These are phyloP conservation scores for Diadumene lineata DNA, from an alignment of 92 coral and sea anemone genomes.

Conservation along the genomic window DNA sequence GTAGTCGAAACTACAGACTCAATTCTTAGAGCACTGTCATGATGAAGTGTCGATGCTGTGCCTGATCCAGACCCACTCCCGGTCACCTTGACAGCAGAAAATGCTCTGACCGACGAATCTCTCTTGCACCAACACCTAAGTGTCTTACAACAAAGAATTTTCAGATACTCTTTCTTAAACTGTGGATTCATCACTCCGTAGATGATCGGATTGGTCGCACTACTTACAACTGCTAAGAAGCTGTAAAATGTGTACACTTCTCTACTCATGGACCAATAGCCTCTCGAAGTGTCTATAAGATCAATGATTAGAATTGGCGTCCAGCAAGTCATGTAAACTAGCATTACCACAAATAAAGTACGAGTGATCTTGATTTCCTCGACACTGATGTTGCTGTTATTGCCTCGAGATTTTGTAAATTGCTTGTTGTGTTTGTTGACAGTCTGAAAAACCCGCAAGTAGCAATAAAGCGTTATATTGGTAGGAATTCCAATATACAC, in stretches of 20 bases:
- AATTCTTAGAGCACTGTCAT: constrained; percentile 5
- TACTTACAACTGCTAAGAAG: constrained; percentile 40
- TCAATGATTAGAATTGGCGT: constrained; percentile 54
- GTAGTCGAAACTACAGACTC: constrained; percentile 3
- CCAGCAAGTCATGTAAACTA: constrained; percentile 52
- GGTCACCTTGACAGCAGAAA: neutral
- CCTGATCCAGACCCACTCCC: too few relatives aligned
- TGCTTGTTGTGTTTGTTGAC: constrained; percentile 37
- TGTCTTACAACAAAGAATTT: constrained; percentile 19
- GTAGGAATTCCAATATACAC: constrained; percentile 40
- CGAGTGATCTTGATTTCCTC: constrained; percentile 59
- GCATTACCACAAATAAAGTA: constrained; percentile 60
- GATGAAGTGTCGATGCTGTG: too few relatives aligned
- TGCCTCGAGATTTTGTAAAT: constrained; percentile 15
- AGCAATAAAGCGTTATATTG: constrained; percentile 27
- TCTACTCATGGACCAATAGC: constrained; percentile 31
- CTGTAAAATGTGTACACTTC: constrained; percentile 47
- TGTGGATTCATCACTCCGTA: constrained; percentile 62
- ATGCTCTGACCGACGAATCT: neutral
- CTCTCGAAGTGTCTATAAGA: constrained; percentile 26
- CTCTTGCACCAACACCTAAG: neutral
- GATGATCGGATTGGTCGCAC: constrained; percentile 53
- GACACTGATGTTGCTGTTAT: constrained; percentile 18
- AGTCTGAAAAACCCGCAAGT: constrained; percentile 44
- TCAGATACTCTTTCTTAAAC: constrained; percentile 48